Evolutionary conservation across 2,888 invertebrate genomes (phyloP).

Genomic region (Philaethria dido): DNA sequence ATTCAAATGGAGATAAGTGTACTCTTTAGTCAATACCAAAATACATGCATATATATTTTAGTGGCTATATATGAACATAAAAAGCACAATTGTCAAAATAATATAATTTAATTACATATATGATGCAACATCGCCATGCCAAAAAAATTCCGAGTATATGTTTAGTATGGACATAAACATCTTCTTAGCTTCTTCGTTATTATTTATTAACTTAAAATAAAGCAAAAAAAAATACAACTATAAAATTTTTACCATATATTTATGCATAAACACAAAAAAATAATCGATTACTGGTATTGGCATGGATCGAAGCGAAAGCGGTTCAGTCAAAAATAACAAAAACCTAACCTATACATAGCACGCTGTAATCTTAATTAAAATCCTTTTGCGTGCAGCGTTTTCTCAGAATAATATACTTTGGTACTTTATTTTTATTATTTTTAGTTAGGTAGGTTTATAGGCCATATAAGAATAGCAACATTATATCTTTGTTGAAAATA

Average conservation of each 20-base stretch:
- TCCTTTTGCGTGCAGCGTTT: slow-evolving; percentile 10
- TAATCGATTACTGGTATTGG: background rate
- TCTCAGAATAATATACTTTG: slow-evolving; percentile 15
- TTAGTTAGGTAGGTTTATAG: background rate
- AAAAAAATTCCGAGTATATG: too few species aligned
- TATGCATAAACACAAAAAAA: background rate
- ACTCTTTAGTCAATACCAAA: too few species aligned
- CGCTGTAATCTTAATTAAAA: slow-evolving; percentile 11
- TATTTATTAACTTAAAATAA: background rate
- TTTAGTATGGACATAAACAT: too few species aligned
- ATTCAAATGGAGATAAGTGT: too few species aligned
- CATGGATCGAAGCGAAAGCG: background rate
- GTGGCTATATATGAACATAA: too few species aligned
- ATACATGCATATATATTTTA: too few species aligned
- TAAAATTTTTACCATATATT: background rate
- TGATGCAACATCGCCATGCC: too few species aligned
- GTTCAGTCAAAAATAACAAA: background rate
- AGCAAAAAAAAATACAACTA: background rate
- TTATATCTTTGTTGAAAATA: background rate
- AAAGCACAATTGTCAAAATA: too few species aligned
- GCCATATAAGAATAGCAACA: background rate
- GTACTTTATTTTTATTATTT: background rate
- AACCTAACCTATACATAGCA: slow-evolving; percentile 10
- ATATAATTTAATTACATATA: too few species aligned
- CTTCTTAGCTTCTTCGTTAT: too few species aligned